Evolutionary conservation across 2,797 vertebrate species (phyloP).

Genomic region (Cossypha heuglini): DNA sequence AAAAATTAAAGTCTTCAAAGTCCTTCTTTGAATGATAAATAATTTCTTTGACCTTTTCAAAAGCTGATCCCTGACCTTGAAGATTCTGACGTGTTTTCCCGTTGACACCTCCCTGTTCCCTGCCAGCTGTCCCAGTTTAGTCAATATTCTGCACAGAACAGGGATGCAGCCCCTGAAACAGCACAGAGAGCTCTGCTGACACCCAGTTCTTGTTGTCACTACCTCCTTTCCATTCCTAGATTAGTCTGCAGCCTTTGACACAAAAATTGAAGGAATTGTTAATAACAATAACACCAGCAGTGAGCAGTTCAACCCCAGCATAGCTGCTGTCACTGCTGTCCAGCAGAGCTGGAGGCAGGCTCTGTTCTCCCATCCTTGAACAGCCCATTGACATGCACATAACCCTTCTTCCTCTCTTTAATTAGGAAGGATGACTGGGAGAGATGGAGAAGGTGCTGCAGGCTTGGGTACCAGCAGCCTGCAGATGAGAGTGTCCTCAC

Average conservation of each 20-base stretch:
- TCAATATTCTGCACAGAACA: neutral
- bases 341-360: neutral
- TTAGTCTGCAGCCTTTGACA: neutral
- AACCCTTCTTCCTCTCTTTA: neutral
- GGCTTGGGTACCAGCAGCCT: neutral
- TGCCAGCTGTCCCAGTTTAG: neutral
- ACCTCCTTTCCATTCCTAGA: neutral
- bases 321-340: neutral
- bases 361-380: neutral
- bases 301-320: neutral
- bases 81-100: accelerated
- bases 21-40: neutral
- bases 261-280: neutral
- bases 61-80: neutral
- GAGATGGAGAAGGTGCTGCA: neutral
- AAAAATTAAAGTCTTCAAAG: neutral
- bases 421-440: neutral
- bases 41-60: neutral
- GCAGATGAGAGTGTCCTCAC: neutral
- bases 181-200: neutral
- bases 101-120: neutral
- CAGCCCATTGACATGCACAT: neutral
- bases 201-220: neutral
- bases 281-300: neutral
- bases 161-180: neutral